Percentiles rank a stretch among this genome's conserved stretches.
Evolutionary conservation across 2,113 vertebrate genomes (phyloP).

Genomic region (Dromaius novaehollandiae): DNA sequence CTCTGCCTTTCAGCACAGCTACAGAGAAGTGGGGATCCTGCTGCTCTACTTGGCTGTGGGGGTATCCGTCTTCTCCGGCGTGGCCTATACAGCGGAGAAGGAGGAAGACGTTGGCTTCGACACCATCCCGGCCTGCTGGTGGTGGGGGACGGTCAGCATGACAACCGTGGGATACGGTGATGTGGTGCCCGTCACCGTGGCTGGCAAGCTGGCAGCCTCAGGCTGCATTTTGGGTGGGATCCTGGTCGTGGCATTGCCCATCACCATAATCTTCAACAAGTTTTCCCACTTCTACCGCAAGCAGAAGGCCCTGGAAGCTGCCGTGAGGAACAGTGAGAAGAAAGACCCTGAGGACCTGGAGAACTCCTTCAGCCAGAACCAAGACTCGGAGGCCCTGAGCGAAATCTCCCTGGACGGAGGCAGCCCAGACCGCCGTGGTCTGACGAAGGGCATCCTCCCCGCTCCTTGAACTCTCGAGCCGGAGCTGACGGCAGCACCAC

Average conservation of each 20-base stretch:
- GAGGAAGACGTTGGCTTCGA: slow-evolving; percentile 92
- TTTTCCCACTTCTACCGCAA: slow-evolving; percentile 97
- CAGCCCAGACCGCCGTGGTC: slow-evolving; percentile 5
- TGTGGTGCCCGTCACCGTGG: slow-evolving; percentile 91
- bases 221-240: slow-evolving; percentile 96
- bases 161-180: slow-evolving; percentile 97
- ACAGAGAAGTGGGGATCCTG: slow-evolving; percentile 94
- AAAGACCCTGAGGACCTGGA: slow-evolving; percentile 8
- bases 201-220: slow-evolving; percentile 91
- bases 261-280: slow-evolving; percentile 99
- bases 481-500: background rate
- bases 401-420: slow-evolving; percentile 67
- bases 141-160: slow-evolving; percentile 99
- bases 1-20: slow-evolving; percentile 90
- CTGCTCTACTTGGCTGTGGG: slow-evolving; percentile 95
- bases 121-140: slow-evolving; percentile 98
- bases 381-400: slow-evolving; percentile 64
- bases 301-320: slow-evolving; percentile 94
- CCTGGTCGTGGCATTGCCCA: slow-evolving; percentile 94
- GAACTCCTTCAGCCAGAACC: slow-evolving; percentile 54
- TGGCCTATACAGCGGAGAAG: slow-evolving; percentile 94
- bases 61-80: slow-evolving; percentile 92
- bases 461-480: background rate
- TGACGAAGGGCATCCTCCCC: background rate
- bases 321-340: slow-evolving; percentile 86